Percentiles rank a stretch among this genome's conserved stretches.
Conservation (phyloP, 2,797 vertebrate genomes). For the Galago senegalensis region DNA sequence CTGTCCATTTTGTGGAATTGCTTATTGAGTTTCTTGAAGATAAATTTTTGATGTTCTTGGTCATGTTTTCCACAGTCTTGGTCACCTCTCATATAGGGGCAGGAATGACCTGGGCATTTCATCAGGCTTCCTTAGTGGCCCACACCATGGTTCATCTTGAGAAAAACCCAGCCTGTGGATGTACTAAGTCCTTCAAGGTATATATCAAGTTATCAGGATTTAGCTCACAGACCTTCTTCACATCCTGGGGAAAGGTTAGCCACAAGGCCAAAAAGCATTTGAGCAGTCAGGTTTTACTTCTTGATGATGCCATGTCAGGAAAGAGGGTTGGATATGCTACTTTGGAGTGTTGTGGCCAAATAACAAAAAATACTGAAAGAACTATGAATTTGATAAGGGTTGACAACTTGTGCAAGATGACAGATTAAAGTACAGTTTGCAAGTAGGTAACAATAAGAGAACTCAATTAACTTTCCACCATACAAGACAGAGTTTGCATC, state of each 20-base stretch:
- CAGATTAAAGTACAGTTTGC: neutral
- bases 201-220: neutral
- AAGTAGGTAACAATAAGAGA: neutral
- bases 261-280: neutral
- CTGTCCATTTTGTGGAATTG: neutral
- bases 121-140: neutral
- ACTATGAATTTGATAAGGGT: neutral
- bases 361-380: neutral
- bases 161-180: neutral
- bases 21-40: neutral
- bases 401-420: neutral
- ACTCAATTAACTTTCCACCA: neutral
- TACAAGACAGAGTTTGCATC: neutral
- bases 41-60: neutral
- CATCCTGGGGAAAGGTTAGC: neutral
- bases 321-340: neutral
- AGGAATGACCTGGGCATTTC: neutral
- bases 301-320: neutral
- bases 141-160: neutral
- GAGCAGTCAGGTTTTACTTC: neutral
- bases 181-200: neutral
- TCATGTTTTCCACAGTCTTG: neutral
- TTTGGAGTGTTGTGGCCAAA: neutral
- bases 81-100: neutral
- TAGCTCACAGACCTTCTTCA: neutral